Evolutionary conservation across 2,888 invertebrate species (phyloP), one percentile per base, ranked within the genome.

Genomic region (Pyrocoelia pectoralis): DNA sequence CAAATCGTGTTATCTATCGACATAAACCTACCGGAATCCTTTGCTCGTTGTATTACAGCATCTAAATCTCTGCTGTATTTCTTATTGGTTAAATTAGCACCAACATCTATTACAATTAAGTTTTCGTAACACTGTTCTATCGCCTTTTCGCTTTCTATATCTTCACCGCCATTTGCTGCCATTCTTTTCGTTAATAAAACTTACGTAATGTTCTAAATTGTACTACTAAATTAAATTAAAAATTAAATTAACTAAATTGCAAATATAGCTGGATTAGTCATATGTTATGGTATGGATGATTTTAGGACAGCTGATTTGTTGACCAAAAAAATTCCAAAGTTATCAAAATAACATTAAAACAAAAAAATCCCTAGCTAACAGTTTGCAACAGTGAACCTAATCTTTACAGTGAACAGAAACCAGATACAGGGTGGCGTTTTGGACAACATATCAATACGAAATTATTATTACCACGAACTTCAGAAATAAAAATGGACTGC

Each of bases 81-180:
- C 82, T 95, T 95, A 83, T 95, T 95, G 18, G 94, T 95, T 76
- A 96, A 85, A 87, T 96, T 96, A 64, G 95, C 95, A 74, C 95
- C 95, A 70, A 94, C 90, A 83, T 96, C 96, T 70, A 95, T 91
- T 59, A 96, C 88, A 81, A 95, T 93, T 80, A 96, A 91, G 84
- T 94, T 94, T 82, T 95, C 94, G 79, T 93, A 94, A 80, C 92
- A 94, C 76, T 91, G 89, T 80, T 90, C 89, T 88, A 93, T 88
- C 38, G 68, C 70, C 46, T 66, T 61, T 56, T 59, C 61, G 40
- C 49, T 58, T 41, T 61, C 57, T n/a, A 40, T 12, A 38, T 18
- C 57, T 17, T 56, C 56, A 51, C 12, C 18, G 8, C 24, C 18
- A 56, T 59, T 64, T 43, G 64, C 38, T 40, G 64, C 64, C 64